Percentiles rank a stretch among this genome's conserved stretches.
Evolutionary conservation across 2,888 invertebrate genomes (phyloP).

Genomic region (Furcula furcula): DNA sequence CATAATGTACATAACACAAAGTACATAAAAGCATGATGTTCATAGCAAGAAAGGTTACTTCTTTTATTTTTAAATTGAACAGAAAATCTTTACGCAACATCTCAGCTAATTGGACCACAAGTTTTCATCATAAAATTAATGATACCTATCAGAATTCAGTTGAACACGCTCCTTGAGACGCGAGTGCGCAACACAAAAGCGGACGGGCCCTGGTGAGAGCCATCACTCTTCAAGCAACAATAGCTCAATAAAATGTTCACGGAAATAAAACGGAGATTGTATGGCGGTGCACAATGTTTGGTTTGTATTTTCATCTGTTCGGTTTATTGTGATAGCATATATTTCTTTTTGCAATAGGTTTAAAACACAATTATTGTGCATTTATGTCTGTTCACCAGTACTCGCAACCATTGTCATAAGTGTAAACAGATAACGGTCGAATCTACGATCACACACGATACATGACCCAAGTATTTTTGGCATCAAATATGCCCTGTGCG

Average conservation of each 20-base stretch:
- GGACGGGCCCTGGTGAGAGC: background rate
- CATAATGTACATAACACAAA: no score
- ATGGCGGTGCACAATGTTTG: background rate
- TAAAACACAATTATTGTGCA: no score
- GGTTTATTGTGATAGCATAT: background rate
- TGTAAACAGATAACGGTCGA: no score
- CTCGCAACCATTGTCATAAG: no score
- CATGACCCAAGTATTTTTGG: no score
- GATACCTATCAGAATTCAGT: constrained; percentile 15
- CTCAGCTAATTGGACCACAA: background rate
- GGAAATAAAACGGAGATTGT: constrained; percentile 3
- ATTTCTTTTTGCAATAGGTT: no score
- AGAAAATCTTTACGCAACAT: background rate
- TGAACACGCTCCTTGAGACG: constrained; percentile 1
- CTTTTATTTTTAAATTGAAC: background rate
- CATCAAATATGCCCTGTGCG: no score
- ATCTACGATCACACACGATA: no score
- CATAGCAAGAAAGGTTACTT: background rate
- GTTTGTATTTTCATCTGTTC: background rate
- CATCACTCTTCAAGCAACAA: constrained; percentile 3
- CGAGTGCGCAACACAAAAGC: constrained; percentile 1
- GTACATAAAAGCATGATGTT: no score
- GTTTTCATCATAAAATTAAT: constrained; percentile 22
- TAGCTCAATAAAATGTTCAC: constrained; percentile 5
- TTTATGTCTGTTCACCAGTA: no score